Percentiles rank a stretch among this genome's conserved stretches.
Evolutionary conservation across 2,888 invertebrate species (phyloP).

Genomic region (Leuctra nigra): DNA sequence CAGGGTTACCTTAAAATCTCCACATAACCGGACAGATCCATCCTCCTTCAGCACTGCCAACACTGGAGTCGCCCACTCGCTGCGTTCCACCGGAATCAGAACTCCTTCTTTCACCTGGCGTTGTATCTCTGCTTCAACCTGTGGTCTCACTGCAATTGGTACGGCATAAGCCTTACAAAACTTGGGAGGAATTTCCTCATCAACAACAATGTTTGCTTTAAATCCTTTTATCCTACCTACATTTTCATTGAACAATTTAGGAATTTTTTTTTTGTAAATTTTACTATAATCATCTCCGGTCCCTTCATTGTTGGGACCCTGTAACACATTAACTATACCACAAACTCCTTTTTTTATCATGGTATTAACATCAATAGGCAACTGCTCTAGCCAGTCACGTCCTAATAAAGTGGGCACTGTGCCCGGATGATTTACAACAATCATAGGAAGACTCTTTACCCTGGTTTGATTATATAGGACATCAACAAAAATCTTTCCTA

Average conservation of each 20-base stretch:
- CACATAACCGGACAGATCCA: conserved; percentile 33
- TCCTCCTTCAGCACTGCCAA: conserved; percentile 34
- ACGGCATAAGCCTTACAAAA: conserved; percentile 8
- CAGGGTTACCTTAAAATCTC: conserved; percentile 34
- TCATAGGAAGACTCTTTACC: no score
- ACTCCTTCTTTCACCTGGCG: background rate
- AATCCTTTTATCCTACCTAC: no score
- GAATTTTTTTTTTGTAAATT: background rate
- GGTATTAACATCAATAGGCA: no score
- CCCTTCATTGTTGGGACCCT: no score
- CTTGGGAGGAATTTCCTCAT: background rate
- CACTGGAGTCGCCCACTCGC: conserved; percentile 21
- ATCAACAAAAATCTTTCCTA: no score
- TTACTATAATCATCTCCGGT: no score
- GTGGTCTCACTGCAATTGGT: background rate
- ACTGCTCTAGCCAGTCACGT: no score
- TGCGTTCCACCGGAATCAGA: background rate
- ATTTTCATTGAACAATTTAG: background rate
- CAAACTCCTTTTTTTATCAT: no score
- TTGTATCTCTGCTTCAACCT: background rate
- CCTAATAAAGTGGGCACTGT: no score
- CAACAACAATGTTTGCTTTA: background rate
- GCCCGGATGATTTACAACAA: no score
- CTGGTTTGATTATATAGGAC: no score
- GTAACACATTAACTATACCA: no score